These are phyloP conservation scores for Probosciger aterrimus DNA, from an alignment of 2,113 vertebrate species.

Conservation along the genomic window DNA sequence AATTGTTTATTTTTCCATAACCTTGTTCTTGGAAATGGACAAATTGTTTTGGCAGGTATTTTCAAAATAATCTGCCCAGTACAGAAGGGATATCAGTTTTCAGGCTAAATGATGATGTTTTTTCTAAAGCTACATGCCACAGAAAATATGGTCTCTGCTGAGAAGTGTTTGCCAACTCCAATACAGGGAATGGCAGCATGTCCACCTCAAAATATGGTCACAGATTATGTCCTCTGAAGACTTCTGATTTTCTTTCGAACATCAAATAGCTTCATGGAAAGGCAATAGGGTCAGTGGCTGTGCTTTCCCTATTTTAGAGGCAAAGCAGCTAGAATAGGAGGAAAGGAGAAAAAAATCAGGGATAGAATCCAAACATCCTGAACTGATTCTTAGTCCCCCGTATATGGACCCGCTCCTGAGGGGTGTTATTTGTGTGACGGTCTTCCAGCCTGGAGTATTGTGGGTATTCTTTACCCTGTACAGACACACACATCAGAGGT, in stretches of 20 bases:
- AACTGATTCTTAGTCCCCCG: background rate
- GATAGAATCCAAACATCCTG: background rate
- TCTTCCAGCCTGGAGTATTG: background rate
- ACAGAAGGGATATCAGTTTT: constrained; percentile 54
- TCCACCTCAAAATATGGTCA: background rate
- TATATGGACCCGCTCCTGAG: background rate
- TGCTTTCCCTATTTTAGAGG: background rate
- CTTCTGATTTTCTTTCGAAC: background rate
- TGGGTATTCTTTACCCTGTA: background rate
- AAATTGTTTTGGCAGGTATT: constrained; percentile 68
- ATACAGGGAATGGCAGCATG: background rate
- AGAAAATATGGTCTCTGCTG: constrained; percentile 30
- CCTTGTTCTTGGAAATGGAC: constrained; percentile 65
- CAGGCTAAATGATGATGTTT: constrained; percentile 38
- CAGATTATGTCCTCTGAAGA: background rate
- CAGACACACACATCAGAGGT: fast-evolving
- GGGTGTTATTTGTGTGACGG: background rate
- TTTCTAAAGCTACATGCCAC: constrained; percentile 38
- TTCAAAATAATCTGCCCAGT: constrained; percentile 56
- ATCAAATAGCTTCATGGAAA: background rate
- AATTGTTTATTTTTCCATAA: constrained; percentile 65
- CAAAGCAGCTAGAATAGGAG: background rate
- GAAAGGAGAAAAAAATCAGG: background rate
- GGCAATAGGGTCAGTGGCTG: background rate
- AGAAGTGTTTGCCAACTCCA: constrained; percentile 5